Percentiles rank a stretch among this genome's conserved stretches.
Conservation (phyloP, 2,888 invertebrate genomes). For the Microctonus aethiopoides region DNA sequence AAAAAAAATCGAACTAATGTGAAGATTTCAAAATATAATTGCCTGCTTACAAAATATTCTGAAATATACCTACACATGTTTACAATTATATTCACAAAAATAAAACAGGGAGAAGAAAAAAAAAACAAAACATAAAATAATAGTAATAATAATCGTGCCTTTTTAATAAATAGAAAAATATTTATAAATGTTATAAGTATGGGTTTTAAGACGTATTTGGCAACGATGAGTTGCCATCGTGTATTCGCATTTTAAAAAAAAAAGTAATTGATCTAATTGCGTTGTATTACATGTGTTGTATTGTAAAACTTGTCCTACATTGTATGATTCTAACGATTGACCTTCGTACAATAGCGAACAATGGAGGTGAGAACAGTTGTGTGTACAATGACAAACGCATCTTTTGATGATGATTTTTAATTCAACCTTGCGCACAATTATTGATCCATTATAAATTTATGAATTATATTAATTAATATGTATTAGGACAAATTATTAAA, state of each 20-base stretch:
- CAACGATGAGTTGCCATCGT: background rate
- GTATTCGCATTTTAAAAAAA: background rate
- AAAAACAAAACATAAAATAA: background rate
- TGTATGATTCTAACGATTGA: background rate
- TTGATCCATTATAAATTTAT: background rate
- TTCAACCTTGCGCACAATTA: background rate
- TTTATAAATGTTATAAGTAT: background rate
- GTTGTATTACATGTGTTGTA: background rate
- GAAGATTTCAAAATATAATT: background rate
- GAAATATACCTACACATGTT: background rate
- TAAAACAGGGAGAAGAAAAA: background rate
- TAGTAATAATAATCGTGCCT: too few relatives aligned
- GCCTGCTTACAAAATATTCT: conserved; percentile 1
- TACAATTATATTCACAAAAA: too few relatives aligned
- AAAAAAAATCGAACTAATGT: background rate
- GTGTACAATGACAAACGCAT: background rate
- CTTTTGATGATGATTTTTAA: background rate
- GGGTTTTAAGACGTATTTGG: background rate
- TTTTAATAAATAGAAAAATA: background rate
- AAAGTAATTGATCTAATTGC: background rate
- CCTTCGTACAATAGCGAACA: background rate
- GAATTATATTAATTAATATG: too few relatives aligned
- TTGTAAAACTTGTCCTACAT: background rate
- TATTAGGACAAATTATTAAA: background rate
- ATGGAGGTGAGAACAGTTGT: background rate